phyloP scores from a whole-genome alignment of 2,113 vertebrate genomes.

The Salvelinus fontinalis region DNA sequence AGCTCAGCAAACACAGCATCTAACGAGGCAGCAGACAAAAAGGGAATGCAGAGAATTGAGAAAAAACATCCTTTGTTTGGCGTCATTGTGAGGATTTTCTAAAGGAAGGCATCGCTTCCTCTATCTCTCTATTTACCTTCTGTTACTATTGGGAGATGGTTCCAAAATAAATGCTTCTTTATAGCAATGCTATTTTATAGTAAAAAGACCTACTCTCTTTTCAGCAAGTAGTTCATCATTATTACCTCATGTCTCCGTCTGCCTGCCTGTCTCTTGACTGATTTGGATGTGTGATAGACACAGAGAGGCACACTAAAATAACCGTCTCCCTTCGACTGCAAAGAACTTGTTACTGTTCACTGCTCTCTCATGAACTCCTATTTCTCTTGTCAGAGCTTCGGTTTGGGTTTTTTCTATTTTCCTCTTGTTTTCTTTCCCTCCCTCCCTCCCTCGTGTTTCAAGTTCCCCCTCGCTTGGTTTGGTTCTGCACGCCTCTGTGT shows the following conservation, averaged over 20 bases:
- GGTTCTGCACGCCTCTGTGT: background rate
- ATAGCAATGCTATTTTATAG: background rate
- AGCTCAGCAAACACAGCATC: background rate
- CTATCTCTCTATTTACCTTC: background rate
- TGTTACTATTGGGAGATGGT: background rate
- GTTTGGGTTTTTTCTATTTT: background rate
- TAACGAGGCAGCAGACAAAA: background rate
- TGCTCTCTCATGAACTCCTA: conserved; percentile 4
- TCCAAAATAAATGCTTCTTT: background rate
- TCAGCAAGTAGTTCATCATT: background rate
- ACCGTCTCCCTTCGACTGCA: background rate
- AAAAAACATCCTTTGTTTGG: background rate
- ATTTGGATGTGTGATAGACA: background rate
- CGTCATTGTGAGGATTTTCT: background rate
- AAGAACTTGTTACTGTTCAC: conserved; percentile 3
- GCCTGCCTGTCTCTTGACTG: conserved; percentile 4
- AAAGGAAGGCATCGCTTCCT: background rate
- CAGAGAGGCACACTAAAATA: background rate
- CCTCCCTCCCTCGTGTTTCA: background rate
- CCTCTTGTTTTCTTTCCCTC: background rate
- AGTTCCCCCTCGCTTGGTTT: background rate
- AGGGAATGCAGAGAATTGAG: background rate
- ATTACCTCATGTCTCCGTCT: background rate
- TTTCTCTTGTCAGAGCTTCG: conserved; percentile 8
- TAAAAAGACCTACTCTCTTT: background rate